Conservation (phyloP, 1,140 invertebrate species). For the Hyles vespertilio region DNA sequence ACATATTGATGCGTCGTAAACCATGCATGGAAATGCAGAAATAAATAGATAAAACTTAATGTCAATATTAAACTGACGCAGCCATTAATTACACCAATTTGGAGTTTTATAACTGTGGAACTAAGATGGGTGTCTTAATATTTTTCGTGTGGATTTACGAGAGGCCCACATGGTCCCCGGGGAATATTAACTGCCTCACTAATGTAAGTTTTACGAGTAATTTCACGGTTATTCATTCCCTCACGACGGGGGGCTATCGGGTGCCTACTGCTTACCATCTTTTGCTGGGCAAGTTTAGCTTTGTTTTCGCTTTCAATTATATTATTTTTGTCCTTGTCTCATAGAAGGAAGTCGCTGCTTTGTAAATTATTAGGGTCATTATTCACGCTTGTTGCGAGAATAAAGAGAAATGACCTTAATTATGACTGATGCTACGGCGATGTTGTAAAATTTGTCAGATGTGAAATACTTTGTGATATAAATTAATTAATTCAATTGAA, state of each 20-base stretch:
- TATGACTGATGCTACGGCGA: too few species aligned
- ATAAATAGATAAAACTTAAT: slow-evolving; percentile 35
- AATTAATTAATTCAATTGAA: too few species aligned
- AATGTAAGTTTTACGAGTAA: slow-evolving; percentile 71
- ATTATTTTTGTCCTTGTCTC: too few species aligned
- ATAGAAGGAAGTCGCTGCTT: too few species aligned
- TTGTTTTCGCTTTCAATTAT: too few species aligned
- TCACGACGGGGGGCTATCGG: slow-evolving; percentile 42
- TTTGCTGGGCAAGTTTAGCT: too few species aligned
- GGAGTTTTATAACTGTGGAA: slow-evolving; percentile 37
- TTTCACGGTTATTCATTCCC: slow-evolving; percentile 68
- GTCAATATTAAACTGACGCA: slow-evolving; percentile 48
- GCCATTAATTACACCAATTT: slow-evolving; percentile 54
- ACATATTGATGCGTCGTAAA: too few species aligned
- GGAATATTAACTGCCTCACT: slow-evolving; percentile 56
- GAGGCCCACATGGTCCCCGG: slow-evolving; percentile 57
- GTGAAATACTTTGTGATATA: too few species aligned
- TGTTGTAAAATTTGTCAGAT: too few species aligned
- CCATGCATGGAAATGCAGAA: neutral
- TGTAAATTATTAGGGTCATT: too few species aligned
- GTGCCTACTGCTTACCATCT: slow-evolving; percentile 5
- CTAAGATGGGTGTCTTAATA: slow-evolving; percentile 41
- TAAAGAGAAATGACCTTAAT: too few species aligned
- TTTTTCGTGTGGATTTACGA: slow-evolving; percentile 55
- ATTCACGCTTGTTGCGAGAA: too few species aligned